Evolutionary conservation across 2,888 invertebrate species (phyloP).

Genomic region (Drosophila pseudotakahashii): DNA sequence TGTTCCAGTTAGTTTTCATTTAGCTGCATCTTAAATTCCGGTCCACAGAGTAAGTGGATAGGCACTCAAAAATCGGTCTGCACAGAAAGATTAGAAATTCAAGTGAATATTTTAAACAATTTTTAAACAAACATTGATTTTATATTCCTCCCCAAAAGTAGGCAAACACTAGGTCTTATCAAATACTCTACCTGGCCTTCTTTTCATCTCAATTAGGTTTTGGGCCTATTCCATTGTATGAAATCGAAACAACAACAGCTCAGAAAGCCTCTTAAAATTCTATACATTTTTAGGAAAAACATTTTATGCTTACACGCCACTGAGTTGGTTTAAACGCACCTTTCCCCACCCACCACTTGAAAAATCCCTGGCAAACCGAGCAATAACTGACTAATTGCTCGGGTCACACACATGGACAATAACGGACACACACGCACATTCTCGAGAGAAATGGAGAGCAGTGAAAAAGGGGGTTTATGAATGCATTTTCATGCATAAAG

Average conservation of each 20-base stretch:
- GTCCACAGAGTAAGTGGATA: not conserved
- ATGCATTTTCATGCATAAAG: constrained; percentile 66
- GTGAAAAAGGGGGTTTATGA: constrained; percentile 20
- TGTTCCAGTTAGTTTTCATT: too few species aligned
- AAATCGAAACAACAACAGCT: constrained; percentile 7
- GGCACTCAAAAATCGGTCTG: not conserved
- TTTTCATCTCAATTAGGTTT: constrained; percentile 21
- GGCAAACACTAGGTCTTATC: not conserved
- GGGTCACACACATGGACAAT: constrained; percentile 45
- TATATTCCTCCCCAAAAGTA: constrained; percentile 2
- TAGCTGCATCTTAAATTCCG: not conserved
- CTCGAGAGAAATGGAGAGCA: not conserved
- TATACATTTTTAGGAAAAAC: constrained; percentile 28
- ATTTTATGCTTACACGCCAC: constrained; percentile 37
- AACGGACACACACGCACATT: constrained; percentile 33
- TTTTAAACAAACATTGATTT: not conserved
- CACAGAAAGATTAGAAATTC: not conserved
- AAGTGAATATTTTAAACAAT: not conserved
- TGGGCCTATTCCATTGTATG: constrained; percentile 23
- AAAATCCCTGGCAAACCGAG: constrained; percentile 19
- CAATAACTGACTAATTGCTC: constrained; percentile 76
- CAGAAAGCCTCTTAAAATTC: constrained; percentile 14
- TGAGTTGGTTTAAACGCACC: constrained; percentile 28
- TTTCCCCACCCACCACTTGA: not conserved
- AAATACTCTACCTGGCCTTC: constrained; percentile 1